Evolutionary conservation across 2,113 vertebrate species (phyloP), one percentile per base, ranked within the genome.

Genomic region (Psophia crepitans): DNA sequence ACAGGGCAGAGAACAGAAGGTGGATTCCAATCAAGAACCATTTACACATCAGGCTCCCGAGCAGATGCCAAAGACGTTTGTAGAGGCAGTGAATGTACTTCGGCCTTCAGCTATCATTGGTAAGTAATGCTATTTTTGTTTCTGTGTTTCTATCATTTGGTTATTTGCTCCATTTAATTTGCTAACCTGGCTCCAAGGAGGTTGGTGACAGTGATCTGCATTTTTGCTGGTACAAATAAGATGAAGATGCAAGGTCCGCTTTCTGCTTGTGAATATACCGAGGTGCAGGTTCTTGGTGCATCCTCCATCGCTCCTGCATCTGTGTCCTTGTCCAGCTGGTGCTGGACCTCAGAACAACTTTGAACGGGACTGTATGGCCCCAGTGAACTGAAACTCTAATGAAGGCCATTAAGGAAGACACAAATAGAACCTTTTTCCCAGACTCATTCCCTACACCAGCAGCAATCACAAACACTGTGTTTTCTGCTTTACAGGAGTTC

Each of bases 61-160:
- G 49, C 91, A 94, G 23, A 32, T 96, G 33, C 98, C 99, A 58
- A 97, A 97, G 75, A 99, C 98, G 2, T 99, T 99, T 95, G 96
- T 99, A 14, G 99, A 99, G 65, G 99, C 99, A 30, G 99, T 99
- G 79, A 99, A 99, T 66, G 91, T 98, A 28, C 98, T 99, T 60
- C 98, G 96, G 94, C 99, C 99, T 44, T 99, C 99, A 41, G 99
- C 98, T 53, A 99, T 99, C 85, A 99, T 99, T 24, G 99, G 99
- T 99, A 83, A 98, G 98, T n/a, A 11, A 39, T 53, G 13, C 11
- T 5, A 0, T 23, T 70, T 35, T 43, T n/a, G 4, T 43, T 51
- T 14, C 9, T 33, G 5, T 37, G 2, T 19, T 57, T 3, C 49
- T 24, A 0, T 24, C 2, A 0, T 32, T 22, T 8, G 14, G 30